Percentiles rank a stretch among this genome's conserved stretches.
These are phyloP conservation scores for Spheniscus humboldti DNA, from an alignment of 2,797 vertebrate genomes.

Conservation along the genomic window DNA sequence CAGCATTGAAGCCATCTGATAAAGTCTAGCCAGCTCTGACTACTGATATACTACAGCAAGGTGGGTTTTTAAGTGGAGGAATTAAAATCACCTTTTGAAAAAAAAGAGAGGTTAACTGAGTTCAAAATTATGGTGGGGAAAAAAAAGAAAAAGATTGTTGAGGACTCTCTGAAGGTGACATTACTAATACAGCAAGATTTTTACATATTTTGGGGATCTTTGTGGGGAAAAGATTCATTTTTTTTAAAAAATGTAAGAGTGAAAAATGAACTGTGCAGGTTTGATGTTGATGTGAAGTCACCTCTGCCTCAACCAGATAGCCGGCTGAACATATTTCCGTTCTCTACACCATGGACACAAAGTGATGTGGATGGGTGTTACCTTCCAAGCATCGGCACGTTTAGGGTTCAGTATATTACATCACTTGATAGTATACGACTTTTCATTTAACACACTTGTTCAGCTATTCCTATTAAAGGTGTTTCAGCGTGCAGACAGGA, in stretches of 20 bases:
- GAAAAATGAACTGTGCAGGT: neutral
- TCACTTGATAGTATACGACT: neutral
- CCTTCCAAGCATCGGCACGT: neutral
- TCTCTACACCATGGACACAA: neutral
- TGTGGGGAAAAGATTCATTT: neutral
- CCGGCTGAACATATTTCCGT: neutral
- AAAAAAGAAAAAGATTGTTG: neutral
- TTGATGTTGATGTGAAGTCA: neutral
- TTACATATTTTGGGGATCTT: neutral
- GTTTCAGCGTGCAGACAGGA: neutral
- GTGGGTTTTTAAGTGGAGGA: neutral
- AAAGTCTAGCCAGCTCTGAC: neutral
- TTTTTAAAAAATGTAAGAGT: neutral
- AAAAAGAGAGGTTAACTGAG: neutral
- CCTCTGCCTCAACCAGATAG: neutral
- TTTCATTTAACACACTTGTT: neutral
- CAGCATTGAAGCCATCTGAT: constrained; percentile 23
- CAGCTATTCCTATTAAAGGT: neutral
- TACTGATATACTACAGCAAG: neutral
- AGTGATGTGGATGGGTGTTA: neutral
- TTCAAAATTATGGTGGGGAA: neutral
- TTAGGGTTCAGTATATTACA: neutral
- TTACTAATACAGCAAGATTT: neutral
- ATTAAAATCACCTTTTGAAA: neutral
- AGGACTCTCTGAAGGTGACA: neutral